Base-by-base conservation (phyloP, 2,113 vertebrate genomes). In the Gymnarchus niloticus region DNA sequence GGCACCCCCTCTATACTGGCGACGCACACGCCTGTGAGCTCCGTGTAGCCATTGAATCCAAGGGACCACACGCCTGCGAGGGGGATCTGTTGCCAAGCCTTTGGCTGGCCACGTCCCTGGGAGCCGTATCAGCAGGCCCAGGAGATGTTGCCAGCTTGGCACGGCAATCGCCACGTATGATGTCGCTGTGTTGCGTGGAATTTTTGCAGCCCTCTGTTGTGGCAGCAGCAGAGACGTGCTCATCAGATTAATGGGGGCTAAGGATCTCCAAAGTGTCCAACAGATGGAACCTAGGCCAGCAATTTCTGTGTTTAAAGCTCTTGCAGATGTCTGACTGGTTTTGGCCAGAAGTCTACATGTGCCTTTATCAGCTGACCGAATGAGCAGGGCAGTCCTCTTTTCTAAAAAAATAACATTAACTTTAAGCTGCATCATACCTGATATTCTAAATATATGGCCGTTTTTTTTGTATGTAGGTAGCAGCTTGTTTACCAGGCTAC, bases 141-240 rank as follows among this genome's bases (percentile, higher is more conserved):
- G 88, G 84, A 86, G 84, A 82, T 76, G 88, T 87, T 88, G 91
- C 89, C 90, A 91, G 89, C 89, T 93, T 93, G 89, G 91, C 90
- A 83, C 88, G 84, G 48, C 89, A 2, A 9, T 17, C 56, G 86
- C 85, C 88, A 88, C 89, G 87, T 81, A 87, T 59, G 52, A 89
- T 21, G 86, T 86, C 87, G 89, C 88, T 88, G 90, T 23, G n/a
- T 73, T 49, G 28, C 76, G 56, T 54, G 76, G n/a, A 51, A 80
- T 73, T 52, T 28, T 73, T 73, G 83, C 37, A 69, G 59, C 83
- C 51, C 76, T 76, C 65, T 85, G 84, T 65, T 85, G 73, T 69
- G 69, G 84, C 51, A n/a, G 65, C 65, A 56, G 14, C 65, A 41
- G 61, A 52, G 84, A 33, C 48, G 37, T 76, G 48, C 52, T 76